A percentile compares a stretch with the other conserved stretches of the same genome.
These are phyloP conservation scores for Rhegmatorhina hoffmannsi DNA, from an alignment of 2,113 vertebrate genomes.

Conservation along the genomic window DNA sequence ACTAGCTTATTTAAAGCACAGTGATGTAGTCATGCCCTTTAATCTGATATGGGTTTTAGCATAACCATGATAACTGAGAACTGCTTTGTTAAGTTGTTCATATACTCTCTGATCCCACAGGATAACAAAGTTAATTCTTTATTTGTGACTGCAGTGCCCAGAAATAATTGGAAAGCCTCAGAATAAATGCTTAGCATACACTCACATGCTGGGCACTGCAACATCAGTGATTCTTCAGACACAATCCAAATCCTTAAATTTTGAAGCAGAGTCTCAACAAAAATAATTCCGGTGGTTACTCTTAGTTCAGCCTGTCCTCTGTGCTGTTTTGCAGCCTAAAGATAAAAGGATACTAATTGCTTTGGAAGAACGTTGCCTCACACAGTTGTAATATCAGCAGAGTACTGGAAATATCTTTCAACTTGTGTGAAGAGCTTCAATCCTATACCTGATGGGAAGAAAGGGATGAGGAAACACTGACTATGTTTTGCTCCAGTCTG, in stretches of 20 bases:
- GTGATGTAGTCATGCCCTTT: neutral
- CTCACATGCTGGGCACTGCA: neutral
- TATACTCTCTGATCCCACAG: neutral
- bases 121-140: neutral
- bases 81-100: neutral
- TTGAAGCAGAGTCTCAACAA: neutral
- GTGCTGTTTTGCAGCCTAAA: neutral
- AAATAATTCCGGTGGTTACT: neutral
- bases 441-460: neutral
- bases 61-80: neutral
- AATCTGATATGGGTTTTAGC: neutral
- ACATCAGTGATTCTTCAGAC: accelerated
- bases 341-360: neutral
- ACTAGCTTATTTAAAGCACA: neutral
- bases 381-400: neutral
- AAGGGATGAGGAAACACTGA: neutral
- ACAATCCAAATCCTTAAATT: neutral
- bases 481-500: neutral
- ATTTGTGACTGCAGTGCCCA: neutral
- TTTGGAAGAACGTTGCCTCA: neutral
- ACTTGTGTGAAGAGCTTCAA: neutral
- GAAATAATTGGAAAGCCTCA: neutral
- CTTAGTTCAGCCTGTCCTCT: neutral
- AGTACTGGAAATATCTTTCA: neutral
- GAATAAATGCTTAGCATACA: neutral